Evolutionary conservation across 2,797 vertebrate species (phyloP).

Genomic region (Dicrostonyx torquatus): DNA sequence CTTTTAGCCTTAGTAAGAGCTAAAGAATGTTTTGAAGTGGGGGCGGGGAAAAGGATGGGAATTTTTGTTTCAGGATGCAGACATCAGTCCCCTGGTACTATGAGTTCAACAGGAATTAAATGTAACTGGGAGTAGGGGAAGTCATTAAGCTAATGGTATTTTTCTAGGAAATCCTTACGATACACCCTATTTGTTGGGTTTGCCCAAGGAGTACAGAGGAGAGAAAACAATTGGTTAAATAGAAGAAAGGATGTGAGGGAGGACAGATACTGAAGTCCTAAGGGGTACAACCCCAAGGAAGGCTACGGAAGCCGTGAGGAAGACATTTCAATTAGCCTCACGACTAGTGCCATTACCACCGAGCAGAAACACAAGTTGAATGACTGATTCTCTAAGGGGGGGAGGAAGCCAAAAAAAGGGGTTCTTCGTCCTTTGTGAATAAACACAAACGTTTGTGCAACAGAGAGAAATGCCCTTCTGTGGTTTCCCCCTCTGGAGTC

Average conservation of each 20-base stretch:
- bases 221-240: conserved; percentile 29
- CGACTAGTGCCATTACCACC: not conserved
- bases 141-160: conserved; percentile 65
- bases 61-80: conserved; percentile 62
- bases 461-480: conserved; percentile 60
- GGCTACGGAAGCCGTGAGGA: not conserved
- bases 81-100: conserved; percentile 56
- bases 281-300: not conserved
- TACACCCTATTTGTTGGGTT: conserved; percentile 34
- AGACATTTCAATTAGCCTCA: not conserved
- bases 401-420: conserved; percentile 31
- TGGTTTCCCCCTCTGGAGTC: conserved; percentile 48
- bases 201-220: not conserved
- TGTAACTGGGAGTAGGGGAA: conserved; percentile 56
- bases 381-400: conserved; percentile 25
- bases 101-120: conserved; percentile 72
- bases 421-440: conserved; percentile 73
- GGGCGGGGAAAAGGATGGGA: conserved; percentile 54
- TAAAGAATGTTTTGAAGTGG: conserved; percentile 68
- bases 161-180: conserved; percentile 59
- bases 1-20: conserved; percentile 60
- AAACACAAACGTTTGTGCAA: conserved; percentile 67
- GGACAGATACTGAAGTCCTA: conserved; percentile 8
- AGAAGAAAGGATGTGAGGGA: conserved; percentile 32
- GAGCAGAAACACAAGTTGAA: conserved; percentile 58